Percentiles rank a stretch among this genome's conserved stretches.
These are phyloP conservation scores for Anisognathus igniventris DNA, from an alignment of 2,797 vertebrate genomes.

Conservation along the genomic window DNA sequence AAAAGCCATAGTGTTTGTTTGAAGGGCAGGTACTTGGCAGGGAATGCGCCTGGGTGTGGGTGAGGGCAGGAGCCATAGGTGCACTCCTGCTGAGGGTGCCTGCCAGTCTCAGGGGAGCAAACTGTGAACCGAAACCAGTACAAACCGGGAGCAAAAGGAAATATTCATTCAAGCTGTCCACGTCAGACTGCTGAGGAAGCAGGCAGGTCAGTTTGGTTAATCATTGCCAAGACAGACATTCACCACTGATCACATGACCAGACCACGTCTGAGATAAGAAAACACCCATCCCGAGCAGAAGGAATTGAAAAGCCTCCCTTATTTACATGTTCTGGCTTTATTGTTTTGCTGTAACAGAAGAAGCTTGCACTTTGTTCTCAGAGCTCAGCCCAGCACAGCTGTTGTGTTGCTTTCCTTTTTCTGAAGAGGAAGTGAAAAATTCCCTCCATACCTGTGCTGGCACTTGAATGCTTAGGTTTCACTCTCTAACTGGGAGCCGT, in stretches of 20 bases:
- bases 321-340: not conserved
- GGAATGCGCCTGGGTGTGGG: fast-evolving
- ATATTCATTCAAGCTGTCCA: conserved; percentile 32
- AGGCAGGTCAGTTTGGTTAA: conserved; percentile 58
- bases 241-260: not conserved
- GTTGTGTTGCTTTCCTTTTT: conserved; percentile 22
- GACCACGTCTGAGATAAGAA: not conserved
- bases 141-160: conserved; percentile 69
- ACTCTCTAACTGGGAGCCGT: not conserved
- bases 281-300: not conserved
- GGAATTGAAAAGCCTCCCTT: not conserved
- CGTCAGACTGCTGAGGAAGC: conserved; percentile 40
- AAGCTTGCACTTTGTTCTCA: not conserved
- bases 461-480: conserved; percentile 14
- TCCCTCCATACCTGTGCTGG: not conserved
- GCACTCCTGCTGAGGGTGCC: not conserved
- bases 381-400: not conserved
- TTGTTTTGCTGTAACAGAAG: not conserved
- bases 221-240: conserved; percentile 62
- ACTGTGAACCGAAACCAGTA: not conserved
- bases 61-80: not conserved
- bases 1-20: not conserved
- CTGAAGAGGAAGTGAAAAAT: conserved; percentile 49
- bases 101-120: not conserved
- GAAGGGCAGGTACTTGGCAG: fast-evolving